Base-by-base conservation (phyloP, 2,888 invertebrate genomes). In the Fissipunctia ypsillon region DNA sequence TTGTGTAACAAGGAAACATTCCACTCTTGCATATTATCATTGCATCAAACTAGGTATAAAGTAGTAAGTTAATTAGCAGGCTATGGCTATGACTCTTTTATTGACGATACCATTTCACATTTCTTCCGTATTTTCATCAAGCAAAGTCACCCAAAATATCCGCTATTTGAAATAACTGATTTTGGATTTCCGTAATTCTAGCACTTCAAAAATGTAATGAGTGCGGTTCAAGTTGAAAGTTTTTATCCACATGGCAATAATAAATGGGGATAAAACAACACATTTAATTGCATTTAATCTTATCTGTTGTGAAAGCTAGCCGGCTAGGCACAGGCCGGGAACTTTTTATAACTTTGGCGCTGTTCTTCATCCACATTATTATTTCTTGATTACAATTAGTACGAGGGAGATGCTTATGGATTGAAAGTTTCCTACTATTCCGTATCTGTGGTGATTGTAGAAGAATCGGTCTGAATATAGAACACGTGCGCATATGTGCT, bases 211-310 rank as follows among this genome's bases (percentile, higher is more conserved):
- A 43, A 28, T 28, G 28, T 59, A 43, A 50, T 74, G 45, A 16
- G 14, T 78, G 48, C 14, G 16, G 25, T 59, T 57, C 48, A 43
- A 22, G 63, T 69, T 57, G n/a, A 54, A 56, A 43, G 25, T 25
- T 78, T 57, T 69, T 76, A 57, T 59, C 38, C 43, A 31, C 25
- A 25, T 28, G 14, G 19, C 22, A 19, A 70, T 59, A 70, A 38
- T 70, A 52, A 78, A 70, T 71, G 60, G 43, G 52, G 75, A 78
- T 75, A 70, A 43, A 79, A 50, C 7, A 72, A 50, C 38, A 10
- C 41, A 45, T 72, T 59, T 64, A 54, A 80, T 73, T 63, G 56
- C 56, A 38, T 80, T 73, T 63, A 73, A 76, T 80, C 73, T 76
- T 63, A 73, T 80, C 63, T 63, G 16, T 38, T 38, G 28, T 57